Base-by-base conservation (phyloP, 2,797 vertebrate species). In the Neosalanx taihuensis region DNA sequence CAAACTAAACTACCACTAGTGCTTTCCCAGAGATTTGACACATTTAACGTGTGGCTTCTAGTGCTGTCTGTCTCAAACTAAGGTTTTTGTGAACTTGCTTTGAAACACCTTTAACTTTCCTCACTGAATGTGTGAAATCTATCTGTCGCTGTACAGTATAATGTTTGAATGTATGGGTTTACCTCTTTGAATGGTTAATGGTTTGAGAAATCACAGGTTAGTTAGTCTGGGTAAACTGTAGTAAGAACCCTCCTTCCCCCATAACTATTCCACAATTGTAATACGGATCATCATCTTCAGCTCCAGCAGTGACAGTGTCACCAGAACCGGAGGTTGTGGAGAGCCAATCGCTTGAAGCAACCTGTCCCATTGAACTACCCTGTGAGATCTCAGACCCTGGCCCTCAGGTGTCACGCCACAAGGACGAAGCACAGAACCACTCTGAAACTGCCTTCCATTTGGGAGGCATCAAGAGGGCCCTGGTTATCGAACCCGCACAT, bases 401-500 rank as follows among this genome's bases (percentile, higher is more conserved):
- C 0, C 87, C 82, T 66, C 84, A 83, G 0, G 94, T 92, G 83
- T 84, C 0, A 74, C 91, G 91, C 93, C 92, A 93, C 84, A 92
- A 89, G 82, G 92, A 95, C 0, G 91, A 92, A 72, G 88, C 93
- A 79, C 91, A 92, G 57, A 83, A 93, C 33, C 84, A 91, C 70
- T 89, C 66, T 71, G 77, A 76, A 0, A 85, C 82, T 81, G 76
- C 90, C 67, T 90, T 94, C 70, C 91, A 94, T 85, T 87, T 76
- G 2, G 91, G 90, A 64, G 90, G 87, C 10, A 68, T 80, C 9
- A 77, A 80, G 74, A 89, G 79, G 87, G 91, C 84, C 61, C 90
- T 98, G 83, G 90, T 96, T 86, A 91, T 97, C 81, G 91, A 94
- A 60, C 89, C 91, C 0, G 89, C 92, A 66, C 92, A 84, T 86